Conservation (phyloP, 2,113 vertebrate species). For the Phasianus colchicus region DNA sequence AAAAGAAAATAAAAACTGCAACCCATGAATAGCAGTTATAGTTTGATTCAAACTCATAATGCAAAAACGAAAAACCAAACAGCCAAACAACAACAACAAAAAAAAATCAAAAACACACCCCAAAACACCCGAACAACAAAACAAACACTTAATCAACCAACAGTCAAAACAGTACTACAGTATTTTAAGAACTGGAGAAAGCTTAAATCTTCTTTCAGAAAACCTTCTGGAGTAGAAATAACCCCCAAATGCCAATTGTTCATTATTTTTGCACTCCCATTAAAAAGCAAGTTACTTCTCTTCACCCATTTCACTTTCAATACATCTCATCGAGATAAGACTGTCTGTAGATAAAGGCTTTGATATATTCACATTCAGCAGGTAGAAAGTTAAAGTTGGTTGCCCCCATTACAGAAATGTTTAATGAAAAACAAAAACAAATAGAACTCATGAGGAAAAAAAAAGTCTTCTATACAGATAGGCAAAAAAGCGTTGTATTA, state of each 20-base stretch:
- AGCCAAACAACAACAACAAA: background rate
- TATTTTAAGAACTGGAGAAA: background rate
- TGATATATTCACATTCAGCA: slow-evolving; percentile 55
- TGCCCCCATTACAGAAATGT: slow-evolving; percentile 71
- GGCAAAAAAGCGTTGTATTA: slow-evolving; percentile 63
- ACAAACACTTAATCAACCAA: background rate
- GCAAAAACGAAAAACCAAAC: background rate
- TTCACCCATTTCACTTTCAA: background rate
- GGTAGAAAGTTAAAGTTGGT: slow-evolving; percentile 81
- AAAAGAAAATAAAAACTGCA: background rate
- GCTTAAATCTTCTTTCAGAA: background rate
- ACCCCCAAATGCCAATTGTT: background rate
- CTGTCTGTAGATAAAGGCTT: background rate
- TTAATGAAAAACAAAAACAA: slow-evolving; percentile 30
- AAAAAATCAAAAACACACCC: background rate
- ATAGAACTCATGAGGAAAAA: slow-evolving; percentile 14
- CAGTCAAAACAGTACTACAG: background rate
- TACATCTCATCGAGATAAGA: background rate
- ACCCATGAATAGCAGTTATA: background rate
- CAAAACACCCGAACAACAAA: background rate
- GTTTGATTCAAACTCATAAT: background rate
- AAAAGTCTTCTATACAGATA: slow-evolving; percentile 57
- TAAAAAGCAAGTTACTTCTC: background rate
- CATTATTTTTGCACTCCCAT: background rate
- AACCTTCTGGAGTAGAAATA: background rate